Evolutionary conservation across 2,797 vertebrate species (phyloP).

Genomic region (Myotis myotis): DNA sequence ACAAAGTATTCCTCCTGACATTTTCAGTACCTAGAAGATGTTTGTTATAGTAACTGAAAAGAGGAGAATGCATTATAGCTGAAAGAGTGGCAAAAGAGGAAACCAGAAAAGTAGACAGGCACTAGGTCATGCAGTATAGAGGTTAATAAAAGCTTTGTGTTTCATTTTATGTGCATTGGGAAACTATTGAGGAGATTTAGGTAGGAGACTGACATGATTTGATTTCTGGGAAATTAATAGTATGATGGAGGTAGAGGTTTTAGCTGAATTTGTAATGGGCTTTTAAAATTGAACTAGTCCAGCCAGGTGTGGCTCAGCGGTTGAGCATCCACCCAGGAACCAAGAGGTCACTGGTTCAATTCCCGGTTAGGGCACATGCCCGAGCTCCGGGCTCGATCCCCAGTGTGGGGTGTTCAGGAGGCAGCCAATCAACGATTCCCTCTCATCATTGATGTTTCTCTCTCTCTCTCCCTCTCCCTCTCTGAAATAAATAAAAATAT

Average conservation of each 20-base stretch:
- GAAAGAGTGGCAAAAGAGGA: not conserved
- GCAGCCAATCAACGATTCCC: too few relatives aligned
- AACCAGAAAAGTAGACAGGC: not conserved
- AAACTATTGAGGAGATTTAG: slow-evolving; percentile 30
- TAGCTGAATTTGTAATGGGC: not conserved
- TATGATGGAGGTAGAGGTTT: not conserved
- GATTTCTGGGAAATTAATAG: not conserved
- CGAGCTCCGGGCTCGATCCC: too few relatives aligned
- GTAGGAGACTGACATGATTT: not conserved
- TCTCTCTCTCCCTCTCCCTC: too few relatives aligned
- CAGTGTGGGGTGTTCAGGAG: too few relatives aligned
- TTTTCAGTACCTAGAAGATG: not conserved
- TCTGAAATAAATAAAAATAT: too few relatives aligned
- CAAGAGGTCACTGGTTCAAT: too few relatives aligned
- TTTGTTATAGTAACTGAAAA: not conserved
- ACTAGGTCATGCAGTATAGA: not conserved
- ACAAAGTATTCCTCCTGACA: not conserved
- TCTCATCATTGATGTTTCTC: too few relatives aligned
- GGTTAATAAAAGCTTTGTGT: not conserved
- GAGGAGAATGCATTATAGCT: not conserved
- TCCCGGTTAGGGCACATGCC: too few relatives aligned
- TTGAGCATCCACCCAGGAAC: too few relatives aligned
- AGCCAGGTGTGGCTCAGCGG: too few relatives aligned
- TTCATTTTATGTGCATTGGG: not conserved
- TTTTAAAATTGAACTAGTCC: not conserved